Percentiles rank a stretch among this genome's conserved stretches.
These are phyloP conservation scores for Limnothrissa miodon DNA, from an alignment of 2,113 vertebrate species.

Conservation along the genomic window DNA sequence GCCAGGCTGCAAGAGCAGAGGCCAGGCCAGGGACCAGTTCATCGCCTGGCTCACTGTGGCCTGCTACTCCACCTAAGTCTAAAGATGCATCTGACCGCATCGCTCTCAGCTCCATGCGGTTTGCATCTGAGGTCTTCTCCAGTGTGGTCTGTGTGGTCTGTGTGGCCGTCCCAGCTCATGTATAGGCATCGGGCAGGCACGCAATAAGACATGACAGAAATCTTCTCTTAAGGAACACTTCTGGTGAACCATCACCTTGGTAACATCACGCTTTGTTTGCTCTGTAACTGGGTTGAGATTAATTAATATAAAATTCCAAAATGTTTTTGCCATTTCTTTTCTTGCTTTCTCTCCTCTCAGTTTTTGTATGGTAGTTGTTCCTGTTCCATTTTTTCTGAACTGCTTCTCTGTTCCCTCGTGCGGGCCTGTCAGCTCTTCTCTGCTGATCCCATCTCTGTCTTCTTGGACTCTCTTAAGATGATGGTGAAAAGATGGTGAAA, in stretches of 20 bases:
- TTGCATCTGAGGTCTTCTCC: neutral
- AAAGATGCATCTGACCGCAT: neutral
- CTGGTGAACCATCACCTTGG: neutral
- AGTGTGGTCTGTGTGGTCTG: neutral
- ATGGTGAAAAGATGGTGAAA: slow-evolving; percentile 7
- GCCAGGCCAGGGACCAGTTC: slow-evolving; percentile 49
- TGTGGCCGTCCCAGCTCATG: too few species aligned
- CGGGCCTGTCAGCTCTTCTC: neutral
- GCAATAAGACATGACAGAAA: neutral
- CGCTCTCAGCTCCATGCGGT: neutral
- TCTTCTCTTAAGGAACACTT: neutral
- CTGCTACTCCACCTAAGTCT: neutral
- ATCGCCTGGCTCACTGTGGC: slow-evolving; percentile 1
- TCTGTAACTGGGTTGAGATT: too few species aligned
- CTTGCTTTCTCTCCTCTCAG: neutral
- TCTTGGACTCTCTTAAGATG: neutral
- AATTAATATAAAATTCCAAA: neutral
- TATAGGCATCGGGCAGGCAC: neutral
- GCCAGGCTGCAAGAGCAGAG: slow-evolving; percentile 52
- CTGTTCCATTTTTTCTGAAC: too few species aligned
- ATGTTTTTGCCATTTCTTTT: neutral
- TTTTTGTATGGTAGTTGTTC: neutral
- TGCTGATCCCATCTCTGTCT: neutral
- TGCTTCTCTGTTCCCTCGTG: neutral
- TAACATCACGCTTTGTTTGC: too few species aligned